Evolutionary conservation across 2,888 invertebrate species (phyloP), one percentile per base, ranked within the genome.

Genomic region (Meandrusa payeni): DNA sequence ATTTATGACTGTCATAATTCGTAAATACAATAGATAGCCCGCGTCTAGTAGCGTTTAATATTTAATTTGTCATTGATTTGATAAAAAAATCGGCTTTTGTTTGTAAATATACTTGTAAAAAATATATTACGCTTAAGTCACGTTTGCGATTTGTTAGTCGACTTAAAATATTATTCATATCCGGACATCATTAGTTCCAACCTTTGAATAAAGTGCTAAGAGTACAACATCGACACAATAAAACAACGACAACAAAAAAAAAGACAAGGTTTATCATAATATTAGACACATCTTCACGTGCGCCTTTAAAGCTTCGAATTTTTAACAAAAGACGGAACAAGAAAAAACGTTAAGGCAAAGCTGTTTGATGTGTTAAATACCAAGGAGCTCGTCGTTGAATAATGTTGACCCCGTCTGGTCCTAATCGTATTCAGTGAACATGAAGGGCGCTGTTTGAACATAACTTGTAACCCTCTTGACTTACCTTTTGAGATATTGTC

Each of bases 321-420:
- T 34, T 45, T 32, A 46, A 47, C 43, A 41, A 39, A 43, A 43
- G 22, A 47, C 46, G 47, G 44, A 49, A 41, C 36, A 11, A 10
- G 43, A 37, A 44, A 38, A 44, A 43, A 39, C 32, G 9, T 27
- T 38, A 32, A 39, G 26, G 24, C 27, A 22, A 10, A 20, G 27
- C 41, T 34, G 56, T 54, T 48, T 47, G 39, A 55, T 46, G 47
- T 50, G 50, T 61, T 73, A 69, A 69, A 72, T 76, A 74, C 75
- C 70, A 57, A 72, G 65, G 57, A 66, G 58, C 49, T 20, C 11
- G 15, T 32, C 53, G 59, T 56, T 66, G 69, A 66, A 76, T 71
- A 56, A 52, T 52, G 59, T 75, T 75, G 73, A 71, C 73, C n/a
- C 69, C 55, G 63, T 56, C 59, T 60, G 58, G 50, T 52, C 47